Evolutionary conservation across 2,888 invertebrate species (phyloP).

Genomic region (Apoderus coryli): DNA sequence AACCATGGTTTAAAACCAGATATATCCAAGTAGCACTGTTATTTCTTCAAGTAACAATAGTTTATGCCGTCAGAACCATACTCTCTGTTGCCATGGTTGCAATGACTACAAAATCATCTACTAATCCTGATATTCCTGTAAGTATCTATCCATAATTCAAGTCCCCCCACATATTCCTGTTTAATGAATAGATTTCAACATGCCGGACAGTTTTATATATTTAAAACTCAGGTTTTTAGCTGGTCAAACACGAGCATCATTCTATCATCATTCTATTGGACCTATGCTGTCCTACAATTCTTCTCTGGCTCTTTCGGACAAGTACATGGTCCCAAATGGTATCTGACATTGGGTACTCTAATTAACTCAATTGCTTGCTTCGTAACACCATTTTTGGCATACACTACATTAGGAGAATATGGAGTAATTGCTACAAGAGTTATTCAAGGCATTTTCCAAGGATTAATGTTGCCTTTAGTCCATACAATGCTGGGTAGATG

Average conservation of each 20-base stretch:
- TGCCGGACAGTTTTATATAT: too few relatives aligned
- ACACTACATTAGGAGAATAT: constrained; percentile 44
- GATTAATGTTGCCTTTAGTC: constrained; percentile 53
- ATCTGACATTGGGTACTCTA: constrained; percentile 41
- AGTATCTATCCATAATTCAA: too few relatives aligned
- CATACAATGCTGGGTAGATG: constrained; percentile 64
- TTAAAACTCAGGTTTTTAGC: constrained; percentile 26
- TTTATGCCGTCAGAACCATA: too few relatives aligned
- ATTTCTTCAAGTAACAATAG: too few relatives aligned
- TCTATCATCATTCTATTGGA: constrained; percentile 68
- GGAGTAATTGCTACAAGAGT: constrained; percentile 50
- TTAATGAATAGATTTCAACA: too few relatives aligned
- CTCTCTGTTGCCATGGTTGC: too few relatives aligned
- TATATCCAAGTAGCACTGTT: too few relatives aligned
- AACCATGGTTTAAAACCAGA: too few relatives aligned
- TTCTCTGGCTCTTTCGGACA: constrained; percentile 57
- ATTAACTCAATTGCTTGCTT: constrained; percentile 50
- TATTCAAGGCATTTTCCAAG: constrained; percentile 60
- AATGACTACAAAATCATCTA: too few relatives aligned
- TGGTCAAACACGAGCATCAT: constrained; percentile 35
- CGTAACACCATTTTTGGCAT: constrained; percentile 50
- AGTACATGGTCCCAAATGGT: constrained; percentile 55
- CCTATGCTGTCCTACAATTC: constrained; percentile 58
- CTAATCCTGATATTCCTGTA: too few relatives aligned
- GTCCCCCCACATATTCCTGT: too few relatives aligned